Evolutionary conservation across 2,113 vertebrate genomes (phyloP).

Genomic region (Orientallactaga bullata): DNA sequence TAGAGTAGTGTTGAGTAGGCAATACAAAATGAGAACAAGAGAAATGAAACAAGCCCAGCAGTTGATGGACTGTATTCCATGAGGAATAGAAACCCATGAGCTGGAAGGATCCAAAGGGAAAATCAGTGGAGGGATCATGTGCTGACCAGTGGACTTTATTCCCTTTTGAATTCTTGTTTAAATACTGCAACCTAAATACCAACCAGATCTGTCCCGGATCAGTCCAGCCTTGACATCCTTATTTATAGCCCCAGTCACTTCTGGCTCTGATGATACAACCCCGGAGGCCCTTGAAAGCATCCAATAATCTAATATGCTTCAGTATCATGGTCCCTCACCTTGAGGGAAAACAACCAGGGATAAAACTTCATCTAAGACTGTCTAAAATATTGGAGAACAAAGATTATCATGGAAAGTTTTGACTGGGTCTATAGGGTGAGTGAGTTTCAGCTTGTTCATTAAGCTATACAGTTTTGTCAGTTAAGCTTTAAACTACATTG

Average conservation of each 20-base stretch:
- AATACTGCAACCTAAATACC: background rate
- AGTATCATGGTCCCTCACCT: rapidly evolving
- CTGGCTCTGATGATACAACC: background rate
- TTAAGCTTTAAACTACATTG: slow-evolving; percentile 46
- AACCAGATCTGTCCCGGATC: background rate
- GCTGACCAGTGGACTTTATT: slow-evolving; percentile 55
- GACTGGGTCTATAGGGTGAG: background rate
- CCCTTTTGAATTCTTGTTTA: background rate
- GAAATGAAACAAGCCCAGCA: slow-evolving; percentile 68
- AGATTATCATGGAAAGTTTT: background rate
- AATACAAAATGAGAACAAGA: slow-evolving; percentile 63
- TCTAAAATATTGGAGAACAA: background rate
- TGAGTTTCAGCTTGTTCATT: slow-evolving; percentile 16
- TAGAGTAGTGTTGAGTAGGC: slow-evolving; percentile 33
- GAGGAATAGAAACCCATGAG: slow-evolving; percentile 75
- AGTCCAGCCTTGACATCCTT: background rate
- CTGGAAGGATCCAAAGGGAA: slow-evolving; percentile 58
- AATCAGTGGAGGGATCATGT: slow-evolving; percentile 57
- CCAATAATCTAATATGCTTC: background rate
- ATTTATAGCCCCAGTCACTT: background rate
- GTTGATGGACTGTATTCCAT: slow-evolving; percentile 63
- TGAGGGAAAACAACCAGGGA: background rate
- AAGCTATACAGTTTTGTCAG: background rate
- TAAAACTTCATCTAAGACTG: background rate
- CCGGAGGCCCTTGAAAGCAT: background rate